A percentile compares a stretch with the other conserved stretches of the same genome.
Conservation (phyloP, 2,797 vertebrate species). For the Synaphobranchus kaupii region DNA sequence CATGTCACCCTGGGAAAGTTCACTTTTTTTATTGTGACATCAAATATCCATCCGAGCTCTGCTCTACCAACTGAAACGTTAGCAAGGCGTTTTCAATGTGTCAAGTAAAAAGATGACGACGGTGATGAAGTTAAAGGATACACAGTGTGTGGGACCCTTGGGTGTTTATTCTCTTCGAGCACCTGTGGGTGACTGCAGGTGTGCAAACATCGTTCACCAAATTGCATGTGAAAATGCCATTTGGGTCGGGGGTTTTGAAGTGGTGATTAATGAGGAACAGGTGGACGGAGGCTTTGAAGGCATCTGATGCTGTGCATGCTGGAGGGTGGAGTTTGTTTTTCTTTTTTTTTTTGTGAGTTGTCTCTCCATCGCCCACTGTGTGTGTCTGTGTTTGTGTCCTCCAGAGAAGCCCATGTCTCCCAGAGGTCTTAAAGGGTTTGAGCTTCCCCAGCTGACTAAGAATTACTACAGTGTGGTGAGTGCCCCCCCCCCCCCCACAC, state of each 20-base stretch:
- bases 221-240: not conserved
- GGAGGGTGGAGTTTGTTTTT: not conserved
- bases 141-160: not conserved
- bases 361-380: not conserved
- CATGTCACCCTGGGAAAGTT: not conserved
- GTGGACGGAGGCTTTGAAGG: not conserved
- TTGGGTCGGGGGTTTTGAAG: not conserved
- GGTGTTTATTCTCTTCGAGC: not conserved
- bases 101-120: not conserved
- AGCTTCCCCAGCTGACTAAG: conserved; percentile 87
- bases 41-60: not conserved
- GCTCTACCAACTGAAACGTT: not conserved
- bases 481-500: conserved; percentile 11
- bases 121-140: not conserved
- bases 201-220: not conserved
- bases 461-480: conserved; percentile 97
- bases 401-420: conserved; percentile 91
- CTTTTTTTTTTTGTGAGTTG: not conserved
- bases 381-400: conserved; percentile 13
- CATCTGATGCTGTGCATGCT: not conserved
- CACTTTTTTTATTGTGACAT: not conserved
- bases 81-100: not conserved
- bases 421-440: conserved; percentile 83
- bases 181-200: not conserved
- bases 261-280: not conserved